Base-by-base conservation (phyloP, 1,140 invertebrate genomes). In the Drosophila ohnishii region DNA sequence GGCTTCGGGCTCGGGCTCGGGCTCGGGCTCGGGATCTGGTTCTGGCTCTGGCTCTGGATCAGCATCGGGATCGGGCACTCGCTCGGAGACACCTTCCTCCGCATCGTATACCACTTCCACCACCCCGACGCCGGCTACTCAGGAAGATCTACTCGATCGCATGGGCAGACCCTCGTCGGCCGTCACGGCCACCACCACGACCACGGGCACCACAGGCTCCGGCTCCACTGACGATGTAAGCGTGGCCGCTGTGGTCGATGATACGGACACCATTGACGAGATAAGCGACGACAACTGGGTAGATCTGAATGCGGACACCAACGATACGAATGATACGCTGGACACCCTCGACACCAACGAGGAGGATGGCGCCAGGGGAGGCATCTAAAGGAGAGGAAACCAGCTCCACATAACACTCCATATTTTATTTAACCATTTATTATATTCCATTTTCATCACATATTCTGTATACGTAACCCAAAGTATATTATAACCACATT, bases 281-380 rank as follows among this genome's bases (percentile, higher is more conserved):
- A 62, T 86, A n/a, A 86, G 82, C 39, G 82, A 86, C 22, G 82
- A 86, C 47, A 77, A 86, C 53, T 86, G 82, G 82, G 71, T 79
- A 30, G 83, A 87, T 16, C 39, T 83, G 25, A 80, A 86, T 34
- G 74, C 80, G 28, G 82, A 77, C 28, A 65, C 50, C 10, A 57
- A 80, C n/a, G 55, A 51, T 16, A 62, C 14, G 47, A 75, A 30
- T 14, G 65, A 56, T 9, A 66, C 45, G 28, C 14, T 32, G 2
- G 82, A 73, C 9, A 61, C 56, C 2, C 30, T 75, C 19, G 58
- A 55, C 14, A 48, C 28, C 45, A 47, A 32, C 14, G 64, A 60
- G 55, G 56, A 64, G 51, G 67, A 71, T 16, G 67, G 67, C 7
- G 67, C 64, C 37, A 30, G 62, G 47, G 65, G 62, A 10, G 65